Evolutionary conservation across 2,113 vertebrate genomes (phyloP).

Genomic region (Mustela lutreola): DNA sequence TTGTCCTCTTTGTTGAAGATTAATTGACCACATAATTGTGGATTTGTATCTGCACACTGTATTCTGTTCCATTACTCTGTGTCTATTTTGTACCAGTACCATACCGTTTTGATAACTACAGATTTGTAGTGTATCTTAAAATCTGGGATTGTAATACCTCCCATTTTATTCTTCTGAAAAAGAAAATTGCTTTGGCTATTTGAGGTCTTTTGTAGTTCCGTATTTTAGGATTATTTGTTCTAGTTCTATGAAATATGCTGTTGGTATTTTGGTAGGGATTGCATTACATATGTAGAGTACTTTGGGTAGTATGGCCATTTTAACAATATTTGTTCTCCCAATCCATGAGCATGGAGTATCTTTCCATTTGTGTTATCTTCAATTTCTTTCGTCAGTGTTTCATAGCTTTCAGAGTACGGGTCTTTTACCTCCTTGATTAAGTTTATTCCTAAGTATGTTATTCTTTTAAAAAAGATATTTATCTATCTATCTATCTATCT

Average conservation of each 20-base stretch:
- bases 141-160: not conserved
- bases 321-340: not conserved
- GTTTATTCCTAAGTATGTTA: too few relatives aligned
- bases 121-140: not conserved
- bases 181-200: not conserved
- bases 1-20: not conserved
- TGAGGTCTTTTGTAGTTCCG: not conserved
- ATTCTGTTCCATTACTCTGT: not conserved
- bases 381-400: too few relatives aligned
- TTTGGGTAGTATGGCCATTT: not conserved
- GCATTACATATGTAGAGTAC: not conserved
- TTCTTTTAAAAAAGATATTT: too few relatives aligned
- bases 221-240: not conserved
- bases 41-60: not conserved
- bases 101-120: not conserved
- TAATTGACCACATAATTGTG: not conserved
- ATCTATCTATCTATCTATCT: too few relatives aligned
- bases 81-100: not conserved
- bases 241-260: not conserved
- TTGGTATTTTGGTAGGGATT: not conserved
- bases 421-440: too few relatives aligned
- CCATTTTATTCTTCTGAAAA: not conserved
- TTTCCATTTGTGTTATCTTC: too few relatives aligned
- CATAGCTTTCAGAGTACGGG: too few relatives aligned
- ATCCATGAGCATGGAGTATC: too few relatives aligned